Evolutionary conservation across 2,113 vertebrate genomes (phyloP), one percentile per base, ranked within the genome.

Genomic region (Halichoeres trimaculatus): DNA sequence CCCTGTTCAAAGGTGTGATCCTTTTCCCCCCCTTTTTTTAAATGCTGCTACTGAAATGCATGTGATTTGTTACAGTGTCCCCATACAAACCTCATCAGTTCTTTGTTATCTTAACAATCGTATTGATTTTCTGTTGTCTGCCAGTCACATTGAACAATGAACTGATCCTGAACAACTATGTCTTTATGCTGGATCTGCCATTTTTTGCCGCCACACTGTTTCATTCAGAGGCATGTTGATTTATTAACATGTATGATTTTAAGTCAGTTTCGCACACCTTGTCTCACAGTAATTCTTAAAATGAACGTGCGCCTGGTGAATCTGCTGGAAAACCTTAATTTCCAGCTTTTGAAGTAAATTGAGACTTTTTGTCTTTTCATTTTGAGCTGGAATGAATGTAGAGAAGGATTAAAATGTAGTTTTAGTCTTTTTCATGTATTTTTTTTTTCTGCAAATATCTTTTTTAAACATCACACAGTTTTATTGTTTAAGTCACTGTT

Each of bases 1-100:
- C 66, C 64, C 24, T 19, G 35, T 43, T 71, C 38, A 71, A 43
- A 65, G 23, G 24, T 78, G 57, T 41, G 9, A 55, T 19, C 16
- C 16, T 45, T 45, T 45, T 19, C 16, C 16, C 16, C 2, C 1
- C 2, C 14, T 45, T 30, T 3, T 4, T 30, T 30, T 30, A 3
- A 30, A 6, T 6, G 3, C 41, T 45, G 13, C 51, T 7, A 38
- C 41, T 53, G 19, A 65, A 50, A 56, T 30, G 45, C 14, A 22
- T 38, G 30, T 45, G 48, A 54, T 24, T 55, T 0, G 13, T 52
- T 68, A 13, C 20, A 56, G 34, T 57, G 52, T 12, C 3, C 13
- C 10, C 41, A 2, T 3, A 45, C 41, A 45, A 45, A 3, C 13
- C 14, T 16, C 14, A 45, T 45, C 30, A 30, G 30, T 30, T 30